Evolutionary conservation across 2,797 vertebrate genomes (phyloP), one percentile per base, ranked within the genome.

Genomic region (Ctenopoma multispine): DNA sequence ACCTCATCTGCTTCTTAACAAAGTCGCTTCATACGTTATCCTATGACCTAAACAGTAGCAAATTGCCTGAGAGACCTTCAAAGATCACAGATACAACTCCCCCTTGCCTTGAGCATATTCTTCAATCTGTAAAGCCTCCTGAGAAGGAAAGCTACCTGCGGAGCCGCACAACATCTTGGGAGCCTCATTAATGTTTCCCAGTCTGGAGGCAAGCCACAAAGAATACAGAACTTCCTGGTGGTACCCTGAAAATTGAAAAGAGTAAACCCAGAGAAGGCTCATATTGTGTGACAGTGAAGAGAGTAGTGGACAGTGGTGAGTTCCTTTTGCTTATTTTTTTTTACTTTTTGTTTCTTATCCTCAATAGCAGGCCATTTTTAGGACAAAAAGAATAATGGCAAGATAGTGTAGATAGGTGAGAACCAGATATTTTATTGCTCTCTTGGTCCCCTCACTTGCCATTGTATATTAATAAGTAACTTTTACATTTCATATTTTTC

Each of bases 221-320:
- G 27, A 47, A 9, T 56, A 51, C 56, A 62, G 48, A 71, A 47
- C 24, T 56, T 75, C 21, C 47, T 41, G 67, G 54, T 57, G 69
- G 47, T 7, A 40, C 29, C 20, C n/a, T 8, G 20, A n/a, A 43
- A 70, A 48, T 27, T 11, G 21, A 13, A 44, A 49, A 34, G 43
- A 57, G 27, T 13, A 31, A 73, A 65, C 49, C 13, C 48, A 14
- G n/a, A 49, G 38, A 48, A 74, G 44, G 77, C 56, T 46, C 10
- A 14, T 17, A 17, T 5, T 46, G 46, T 72, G 47, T 34, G 48
- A 62, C 66, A 1, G 24, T 1, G 14, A 53, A 7, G 34, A 61
- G 23, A 12, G 38, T 47, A 46, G 17, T 48, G 20, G 14, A 13
- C 79, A 79, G 29, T 10, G 71, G 90, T 91, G 70, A 90, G 89